A percentile compares a stretch with the other conserved stretches of the same genome.
Evolutionary conservation across 2,113 vertebrate genomes (phyloP).

Genomic region (Acinonyx jubatus): DNA sequence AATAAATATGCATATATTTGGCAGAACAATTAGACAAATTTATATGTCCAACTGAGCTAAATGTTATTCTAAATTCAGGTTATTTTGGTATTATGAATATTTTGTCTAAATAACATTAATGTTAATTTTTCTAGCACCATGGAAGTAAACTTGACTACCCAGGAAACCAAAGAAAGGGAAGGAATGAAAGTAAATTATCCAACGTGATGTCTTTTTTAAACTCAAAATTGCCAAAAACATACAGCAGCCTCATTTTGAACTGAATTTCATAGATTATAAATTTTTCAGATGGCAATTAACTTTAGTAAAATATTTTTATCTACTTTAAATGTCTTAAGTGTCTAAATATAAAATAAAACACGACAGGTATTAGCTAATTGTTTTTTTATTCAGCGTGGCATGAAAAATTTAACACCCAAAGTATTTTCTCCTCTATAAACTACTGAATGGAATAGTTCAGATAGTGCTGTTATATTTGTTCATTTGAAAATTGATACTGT

Average conservation of each 20-base stretch:
- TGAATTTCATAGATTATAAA: slow-evolving; percentile 40
- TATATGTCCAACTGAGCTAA: background rate
- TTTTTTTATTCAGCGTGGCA: slow-evolving; percentile 49
- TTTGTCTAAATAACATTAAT: background rate
- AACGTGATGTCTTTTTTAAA: background rate
- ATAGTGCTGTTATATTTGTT: slow-evolving; percentile 37
- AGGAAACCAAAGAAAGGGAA: background rate
- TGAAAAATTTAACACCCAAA: slow-evolving; percentile 78
- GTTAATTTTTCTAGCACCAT: background rate
- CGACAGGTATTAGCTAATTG: background rate
- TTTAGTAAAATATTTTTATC: slow-evolving; percentile 48
- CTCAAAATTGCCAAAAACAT: background rate
- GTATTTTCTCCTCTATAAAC: slow-evolving; percentile 65
- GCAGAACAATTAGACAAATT: background rate
- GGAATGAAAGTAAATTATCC: background rate
- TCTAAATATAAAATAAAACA: slow-evolving; percentile 62
- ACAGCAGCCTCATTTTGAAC: background rate
- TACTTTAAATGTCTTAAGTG: slow-evolving; percentile 31
- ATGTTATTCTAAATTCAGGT: background rate
- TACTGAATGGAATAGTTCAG: slow-evolving; percentile 58
- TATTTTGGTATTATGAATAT: background rate
- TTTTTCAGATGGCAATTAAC: slow-evolving; percentile 64
- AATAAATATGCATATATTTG: background rate
- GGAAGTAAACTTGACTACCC: background rate
- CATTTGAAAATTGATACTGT: slow-evolving; percentile 68